Conservation (phyloP, 2,113 vertebrate genomes). For the Pedetes capensis region DNA sequence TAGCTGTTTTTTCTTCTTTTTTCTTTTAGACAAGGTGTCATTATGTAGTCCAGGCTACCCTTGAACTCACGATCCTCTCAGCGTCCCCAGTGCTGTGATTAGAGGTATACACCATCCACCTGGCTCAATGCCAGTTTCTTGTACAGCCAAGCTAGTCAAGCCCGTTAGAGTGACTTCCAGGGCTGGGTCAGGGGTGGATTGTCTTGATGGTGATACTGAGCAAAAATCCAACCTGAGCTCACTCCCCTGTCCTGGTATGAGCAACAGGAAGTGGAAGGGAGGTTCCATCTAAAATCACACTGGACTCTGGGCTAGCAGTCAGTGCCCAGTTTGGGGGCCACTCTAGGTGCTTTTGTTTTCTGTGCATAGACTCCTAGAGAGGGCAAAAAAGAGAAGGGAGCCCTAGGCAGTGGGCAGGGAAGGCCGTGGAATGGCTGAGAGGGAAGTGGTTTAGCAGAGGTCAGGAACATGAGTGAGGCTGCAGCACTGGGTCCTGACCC, state of each 20-base stretch:
- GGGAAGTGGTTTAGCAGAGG: background rate
- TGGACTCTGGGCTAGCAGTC: rapidly evolving
- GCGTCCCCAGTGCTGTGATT: background rate
- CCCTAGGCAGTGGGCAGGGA: background rate
- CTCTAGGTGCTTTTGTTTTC: background rate
- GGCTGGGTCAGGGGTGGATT: rapidly evolving
- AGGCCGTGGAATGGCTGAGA: background rate
- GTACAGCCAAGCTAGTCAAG: background rate
- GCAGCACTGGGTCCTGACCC: too few relatives aligned
- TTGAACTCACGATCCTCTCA: background rate
- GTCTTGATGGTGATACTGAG: background rate
- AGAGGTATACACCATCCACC: too few relatives aligned
- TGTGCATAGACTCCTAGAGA: background rate
- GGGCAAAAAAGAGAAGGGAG: background rate
- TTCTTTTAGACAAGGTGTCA: background rate
- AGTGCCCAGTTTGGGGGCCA: rapidly evolving
- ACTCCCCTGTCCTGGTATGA: background rate
- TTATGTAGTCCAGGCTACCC: background rate
- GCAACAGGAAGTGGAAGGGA: too few relatives aligned
- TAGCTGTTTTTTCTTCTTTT: background rate
- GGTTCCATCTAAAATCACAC: background rate
- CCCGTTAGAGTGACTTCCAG: rapidly evolving
- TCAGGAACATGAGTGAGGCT: background rate
- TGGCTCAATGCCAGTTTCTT: background rate
- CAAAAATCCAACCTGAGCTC: background rate